Percentiles rank a stretch among this genome's conserved stretches.
Conservation (phyloP, 2,113 vertebrate species). For the Psilopsiagon aurifrons region DNA sequence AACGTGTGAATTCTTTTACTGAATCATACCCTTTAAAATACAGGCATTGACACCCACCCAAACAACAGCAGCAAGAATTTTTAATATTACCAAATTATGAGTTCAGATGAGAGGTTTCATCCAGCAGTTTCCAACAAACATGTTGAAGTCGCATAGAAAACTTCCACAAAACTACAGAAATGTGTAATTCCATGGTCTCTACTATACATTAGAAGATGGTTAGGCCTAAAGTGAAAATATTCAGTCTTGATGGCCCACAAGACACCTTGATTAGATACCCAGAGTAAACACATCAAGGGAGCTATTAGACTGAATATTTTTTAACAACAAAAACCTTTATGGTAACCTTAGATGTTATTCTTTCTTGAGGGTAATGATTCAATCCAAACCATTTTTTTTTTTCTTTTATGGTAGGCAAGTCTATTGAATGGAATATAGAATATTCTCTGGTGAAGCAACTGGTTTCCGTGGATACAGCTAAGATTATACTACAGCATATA, state of each 20-base stretch:
- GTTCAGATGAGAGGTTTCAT: not conserved
- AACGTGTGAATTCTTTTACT: not conserved
- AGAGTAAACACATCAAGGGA: not conserved
- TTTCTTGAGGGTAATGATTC: not conserved
- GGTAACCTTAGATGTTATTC: not conserved
- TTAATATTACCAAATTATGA: not conserved
- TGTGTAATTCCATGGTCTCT: not conserved
- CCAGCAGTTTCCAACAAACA: not conserved
- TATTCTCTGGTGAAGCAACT: not conserved
- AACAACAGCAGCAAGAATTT: not conserved
- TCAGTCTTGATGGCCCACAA: not conserved
- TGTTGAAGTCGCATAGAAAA: not conserved
- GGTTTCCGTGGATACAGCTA: conserved; percentile 54
- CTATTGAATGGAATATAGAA: not conserved
- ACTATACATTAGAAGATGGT: no score
- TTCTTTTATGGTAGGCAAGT: not conserved
- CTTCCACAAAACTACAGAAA: not conserved
- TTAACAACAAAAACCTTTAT: not conserved
- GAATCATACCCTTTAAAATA: not conserved
- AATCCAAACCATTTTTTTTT: not conserved
- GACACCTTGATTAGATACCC: not conserved
- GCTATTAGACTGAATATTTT: not conserved
- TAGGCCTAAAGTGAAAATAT: not conserved
- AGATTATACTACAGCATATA: conserved; percentile 23
- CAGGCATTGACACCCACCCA: not conserved